Conservation (phyloP, 2,888 invertebrate species). For the Portevinia maculata region DNA sequence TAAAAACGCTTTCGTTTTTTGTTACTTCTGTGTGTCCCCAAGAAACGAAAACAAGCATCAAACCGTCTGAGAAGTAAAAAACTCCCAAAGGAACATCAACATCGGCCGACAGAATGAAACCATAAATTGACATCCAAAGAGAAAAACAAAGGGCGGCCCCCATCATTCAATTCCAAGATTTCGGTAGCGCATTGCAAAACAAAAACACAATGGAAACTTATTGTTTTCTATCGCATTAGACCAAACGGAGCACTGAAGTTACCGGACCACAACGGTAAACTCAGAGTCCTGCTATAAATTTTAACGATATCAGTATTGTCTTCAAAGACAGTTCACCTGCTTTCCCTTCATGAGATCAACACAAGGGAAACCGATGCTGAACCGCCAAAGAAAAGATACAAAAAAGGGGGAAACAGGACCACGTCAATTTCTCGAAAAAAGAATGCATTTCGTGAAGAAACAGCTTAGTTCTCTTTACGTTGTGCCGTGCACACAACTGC, state of each 20-base stretch:
- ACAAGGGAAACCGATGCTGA: slow-evolving; percentile 21
- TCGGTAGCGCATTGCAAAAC: slow-evolving; percentile 60
- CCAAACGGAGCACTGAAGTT: slow-evolving; percentile 52
- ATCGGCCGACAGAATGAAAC: slow-evolving; percentile 45
- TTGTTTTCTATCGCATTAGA: slow-evolving; percentile 73
- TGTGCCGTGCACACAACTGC: slow-evolving; percentile 14
- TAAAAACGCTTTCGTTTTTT: too few relatives aligned
- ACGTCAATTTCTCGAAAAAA: slow-evolving; percentile 42
- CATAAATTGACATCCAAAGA: slow-evolving; percentile 68
- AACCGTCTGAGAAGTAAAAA: slow-evolving; percentile 34
- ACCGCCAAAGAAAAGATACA: neutral
- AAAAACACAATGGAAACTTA: slow-evolving; percentile 67
- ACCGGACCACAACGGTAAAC: slow-evolving; percentile 65
- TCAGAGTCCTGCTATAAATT: slow-evolving; percentile 70
- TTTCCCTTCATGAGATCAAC: slow-evolving; percentile 27
- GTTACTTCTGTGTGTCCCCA: too few relatives aligned
- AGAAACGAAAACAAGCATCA: slow-evolving; percentile 27
- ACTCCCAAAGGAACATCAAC: slow-evolving; percentile 22
- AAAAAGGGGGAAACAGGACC: slow-evolving; percentile 29
- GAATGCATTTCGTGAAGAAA: slow-evolving; percentile 31
- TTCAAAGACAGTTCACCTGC: slow-evolving; percentile 67
- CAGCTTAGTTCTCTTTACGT: slow-evolving; percentile 6
- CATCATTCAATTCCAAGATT: slow-evolving; percentile 64
- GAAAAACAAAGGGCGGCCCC: slow-evolving; percentile 59
- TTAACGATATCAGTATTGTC: slow-evolving; percentile 73